These are phyloP conservation scores for Lepidochitona cinerea DNA, from an alignment of 2,888 invertebrate species.

Conservation along the genomic window DNA sequence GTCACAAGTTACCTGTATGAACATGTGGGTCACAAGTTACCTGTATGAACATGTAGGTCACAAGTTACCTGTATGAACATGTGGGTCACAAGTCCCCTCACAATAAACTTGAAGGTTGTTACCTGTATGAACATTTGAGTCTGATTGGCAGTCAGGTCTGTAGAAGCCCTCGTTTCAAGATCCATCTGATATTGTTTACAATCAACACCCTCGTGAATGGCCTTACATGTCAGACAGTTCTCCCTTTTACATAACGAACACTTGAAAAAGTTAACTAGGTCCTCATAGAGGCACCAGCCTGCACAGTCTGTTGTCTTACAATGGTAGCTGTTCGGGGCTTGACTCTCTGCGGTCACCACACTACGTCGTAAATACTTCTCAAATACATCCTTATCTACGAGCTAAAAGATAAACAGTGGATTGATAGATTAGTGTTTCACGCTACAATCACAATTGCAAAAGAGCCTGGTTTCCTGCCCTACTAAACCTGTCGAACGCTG, in stretches of 20 bases:
- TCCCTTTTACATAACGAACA: conserved; percentile 86
- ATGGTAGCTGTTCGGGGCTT: conserved; percentile 85
- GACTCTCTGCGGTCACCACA: conserved; percentile 85
- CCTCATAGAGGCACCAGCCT: conserved; percentile 92
- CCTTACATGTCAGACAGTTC: conserved; percentile 91
- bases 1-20: no score
- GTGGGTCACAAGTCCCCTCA: no score
- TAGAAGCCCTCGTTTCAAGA: conserved; percentile 75
- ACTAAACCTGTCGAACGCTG: no score
- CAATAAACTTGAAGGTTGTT: conserved; percentile 32
- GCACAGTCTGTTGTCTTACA: conserved; percentile 91
- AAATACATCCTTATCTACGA: conserved; percentile 81
- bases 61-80: no score
- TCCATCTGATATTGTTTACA: conserved; percentile 86
- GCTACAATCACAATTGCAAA: no score
- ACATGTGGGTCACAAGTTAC: no score
- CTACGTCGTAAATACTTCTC: conserved; percentile 86
- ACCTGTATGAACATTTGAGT: conserved; percentile 84
- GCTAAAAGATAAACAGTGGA: no score
- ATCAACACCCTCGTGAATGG: conserved; percentile 84
- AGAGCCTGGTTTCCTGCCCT: no score
- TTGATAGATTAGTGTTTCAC: no score
- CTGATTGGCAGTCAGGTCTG: conserved; percentile 80
- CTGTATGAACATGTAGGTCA: no score
- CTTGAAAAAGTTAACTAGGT: conserved; percentile 85